A percentile compares a stretch with the other conserved stretches of the same genome.
These are phyloP conservation scores for Bettongia penicillata DNA, from an alignment of 2,113 vertebrate genomes.

Conservation along the genomic window DNA sequence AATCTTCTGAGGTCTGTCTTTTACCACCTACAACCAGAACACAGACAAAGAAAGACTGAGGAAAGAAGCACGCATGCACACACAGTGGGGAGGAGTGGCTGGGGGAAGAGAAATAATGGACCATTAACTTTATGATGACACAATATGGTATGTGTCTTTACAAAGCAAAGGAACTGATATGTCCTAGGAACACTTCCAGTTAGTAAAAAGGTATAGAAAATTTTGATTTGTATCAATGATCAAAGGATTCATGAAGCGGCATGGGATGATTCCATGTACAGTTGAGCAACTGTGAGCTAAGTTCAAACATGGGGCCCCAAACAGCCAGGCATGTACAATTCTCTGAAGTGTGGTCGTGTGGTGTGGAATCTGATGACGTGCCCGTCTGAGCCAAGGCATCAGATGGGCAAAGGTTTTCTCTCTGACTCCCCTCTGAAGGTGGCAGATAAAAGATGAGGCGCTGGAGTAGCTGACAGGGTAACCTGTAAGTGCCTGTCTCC, in stretches of 20 bases:
- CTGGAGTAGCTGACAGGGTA: constrained; percentile 83
- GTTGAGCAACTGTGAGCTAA: not conserved
- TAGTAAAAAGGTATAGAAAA: not conserved
- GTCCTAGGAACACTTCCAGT: constrained; percentile 23
- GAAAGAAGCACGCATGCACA: not conserved
- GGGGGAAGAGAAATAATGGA: not conserved
- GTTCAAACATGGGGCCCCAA: not conserved
- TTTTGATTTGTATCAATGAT: constrained; percentile 20
- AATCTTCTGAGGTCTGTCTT: constrained; percentile 7
- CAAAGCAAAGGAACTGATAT: constrained; percentile 6
- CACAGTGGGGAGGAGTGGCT: too few relatives aligned
- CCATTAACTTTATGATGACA: not conserved
- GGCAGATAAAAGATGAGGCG: constrained; percentile 85
- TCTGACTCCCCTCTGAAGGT: constrained; percentile 80
- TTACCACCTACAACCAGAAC: not conserved
- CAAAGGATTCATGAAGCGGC: constrained; percentile 9
- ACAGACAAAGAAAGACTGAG: not conserved
- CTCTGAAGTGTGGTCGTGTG: not conserved
- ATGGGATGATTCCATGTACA: not conserved
- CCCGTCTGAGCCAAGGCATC: constrained; percentile 76
- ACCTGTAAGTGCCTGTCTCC: constrained; percentile 84
- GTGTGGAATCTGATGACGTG: constrained; percentile 76
- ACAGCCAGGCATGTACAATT: not conserved
- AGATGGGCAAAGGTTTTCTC: constrained; percentile 79
- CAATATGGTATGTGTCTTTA: not conserved